Evolutionary conservation across 2,113 vertebrate species (phyloP).

Genomic region (Semnornis frantzii): DNA sequence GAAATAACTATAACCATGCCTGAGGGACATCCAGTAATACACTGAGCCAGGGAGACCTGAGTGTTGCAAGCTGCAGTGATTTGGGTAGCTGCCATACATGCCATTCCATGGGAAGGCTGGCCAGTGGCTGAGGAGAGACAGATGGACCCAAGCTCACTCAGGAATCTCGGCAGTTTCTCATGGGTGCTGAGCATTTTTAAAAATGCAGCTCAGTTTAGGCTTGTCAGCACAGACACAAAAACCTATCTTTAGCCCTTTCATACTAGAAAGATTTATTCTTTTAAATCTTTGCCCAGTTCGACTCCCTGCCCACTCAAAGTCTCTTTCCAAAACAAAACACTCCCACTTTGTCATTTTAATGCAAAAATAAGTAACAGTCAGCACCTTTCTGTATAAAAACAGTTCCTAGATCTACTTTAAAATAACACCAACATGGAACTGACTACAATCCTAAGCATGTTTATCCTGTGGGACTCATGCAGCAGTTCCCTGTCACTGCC

Average conservation of each 20-base stretch:
- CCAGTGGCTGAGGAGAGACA: not conserved
- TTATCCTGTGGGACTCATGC: not conserved
- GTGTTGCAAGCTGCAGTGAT: accelerated
- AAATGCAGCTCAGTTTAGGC: not conserved
- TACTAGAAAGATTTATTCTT: constrained; percentile 30
- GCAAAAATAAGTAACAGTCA: constrained; percentile 22
- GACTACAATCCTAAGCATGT: not conserved
- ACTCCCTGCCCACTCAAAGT: not conserved
- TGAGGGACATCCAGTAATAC: not conserved
- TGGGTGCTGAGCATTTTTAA: not conserved
- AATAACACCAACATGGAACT: not conserved
- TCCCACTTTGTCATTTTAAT: not conserved
- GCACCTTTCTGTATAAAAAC: not conserved
- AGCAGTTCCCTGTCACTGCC: not conserved
- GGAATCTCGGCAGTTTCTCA: constrained; percentile 30
- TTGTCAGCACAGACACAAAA: not conserved
- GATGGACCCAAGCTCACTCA: not conserved
- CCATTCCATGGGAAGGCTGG: not conserved
- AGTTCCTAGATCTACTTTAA: constrained; percentile 10
- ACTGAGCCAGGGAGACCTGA: not conserved
- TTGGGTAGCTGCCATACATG: not conserved
- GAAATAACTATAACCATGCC: not conserved
- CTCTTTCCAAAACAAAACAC: constrained; percentile 36
- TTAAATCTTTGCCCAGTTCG: not conserved
- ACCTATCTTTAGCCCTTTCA: constrained; percentile 6